Base-by-base conservation (phyloP, 2,113 vertebrate genomes). In the Anseranas semipalmata region DNA sequence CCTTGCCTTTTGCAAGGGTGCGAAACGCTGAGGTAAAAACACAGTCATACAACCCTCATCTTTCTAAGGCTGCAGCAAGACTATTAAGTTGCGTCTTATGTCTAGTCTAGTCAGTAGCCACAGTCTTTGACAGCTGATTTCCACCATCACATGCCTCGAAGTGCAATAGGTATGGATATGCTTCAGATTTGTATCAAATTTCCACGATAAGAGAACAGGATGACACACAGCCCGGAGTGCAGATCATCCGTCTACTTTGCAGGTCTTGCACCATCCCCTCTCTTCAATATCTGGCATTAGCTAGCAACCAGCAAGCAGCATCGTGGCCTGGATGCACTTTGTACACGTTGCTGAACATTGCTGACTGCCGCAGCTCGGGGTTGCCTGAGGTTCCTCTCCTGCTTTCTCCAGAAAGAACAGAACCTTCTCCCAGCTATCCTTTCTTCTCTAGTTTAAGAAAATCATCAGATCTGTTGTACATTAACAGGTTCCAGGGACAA, bases 21-120 rank as follows among this genome's bases (percentile, higher is more conserved):
- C n/a, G n/a, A n/a, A n/a, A n/a, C n/a, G n/a, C n/a, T n/a, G n/a
- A n/a, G n/a, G n/a, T n/a, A n/a, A n/a, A 12, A 32, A 1, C 15
- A 14, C 21, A 3, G 41, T 11, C 28, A 3, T 1, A 7, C 46
- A 2, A 41, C 28, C 55, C 63, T 11, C 32, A 1, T 7, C 56
- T 9, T 28, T 5, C 66, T 16, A 1, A 8, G 33, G 43, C 65
- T 41, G 53, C n/a, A 12, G 1, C 1, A 7, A 33, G 78, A 62
- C 53, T 14, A 1, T 9, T 15, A 3, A 1, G 1, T 4, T 5
- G 53, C 66, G 1, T 2, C 73, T 7, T 5, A 0, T 1, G 32
- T 5, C 0, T 1, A 6, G 35, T 12, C 12, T 14, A 4, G 5
- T 2, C 41, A 14, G 52, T 1, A 22, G 15, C 20, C 48, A 27